phyloP scores from a whole-genome alignment of 2,888 invertebrate species.

The Barypeithes pellucidus region DNA sequence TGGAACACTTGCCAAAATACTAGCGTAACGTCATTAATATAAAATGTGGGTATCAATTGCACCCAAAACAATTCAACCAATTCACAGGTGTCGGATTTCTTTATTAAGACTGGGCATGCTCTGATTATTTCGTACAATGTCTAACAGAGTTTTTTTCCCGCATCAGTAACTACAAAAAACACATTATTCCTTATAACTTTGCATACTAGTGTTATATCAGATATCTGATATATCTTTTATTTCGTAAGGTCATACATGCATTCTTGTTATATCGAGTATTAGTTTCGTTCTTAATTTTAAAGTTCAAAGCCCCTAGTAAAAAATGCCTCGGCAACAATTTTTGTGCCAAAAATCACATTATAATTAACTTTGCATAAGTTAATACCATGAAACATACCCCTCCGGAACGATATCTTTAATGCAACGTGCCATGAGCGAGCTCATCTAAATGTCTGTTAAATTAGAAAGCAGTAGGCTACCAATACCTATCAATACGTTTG shows the following conservation, averaged over 20 bases:
- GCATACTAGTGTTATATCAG: conserved; percentile 46
- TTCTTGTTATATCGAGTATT: not conserved
- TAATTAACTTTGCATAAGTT: too few relatives aligned
- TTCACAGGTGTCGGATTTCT: conserved; percentile 50
- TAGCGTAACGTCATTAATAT: conserved; percentile 36
- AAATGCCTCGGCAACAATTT: not conserved
- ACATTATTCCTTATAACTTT: conserved; percentile 47
- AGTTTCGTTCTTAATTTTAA: conserved; percentile 5
- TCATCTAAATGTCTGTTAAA: too few relatives aligned
- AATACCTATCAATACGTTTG: too few relatives aligned
- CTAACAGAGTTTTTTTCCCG: conserved; percentile 54
- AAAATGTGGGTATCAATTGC: conserved; percentile 48
- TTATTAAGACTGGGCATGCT: conserved; percentile 52
- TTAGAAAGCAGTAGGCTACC: too few relatives aligned
- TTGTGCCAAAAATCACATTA: too few relatives aligned
- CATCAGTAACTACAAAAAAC: conserved; percentile 53
- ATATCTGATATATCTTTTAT: conserved; percentile 47
- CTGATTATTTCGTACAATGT: conserved; percentile 55
- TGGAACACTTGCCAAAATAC: conserved; percentile 6
- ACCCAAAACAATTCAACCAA: conserved; percentile 48
- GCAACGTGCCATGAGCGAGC: too few relatives aligned
- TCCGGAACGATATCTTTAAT: too few relatives aligned
- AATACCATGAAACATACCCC: too few relatives aligned
- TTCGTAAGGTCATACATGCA: conserved; percentile 40
- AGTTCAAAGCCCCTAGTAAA: conserved; percentile 26